phyloP scores from a whole-genome alignment of 2,888 invertebrate species.

The Thumatha senex region DNA sequence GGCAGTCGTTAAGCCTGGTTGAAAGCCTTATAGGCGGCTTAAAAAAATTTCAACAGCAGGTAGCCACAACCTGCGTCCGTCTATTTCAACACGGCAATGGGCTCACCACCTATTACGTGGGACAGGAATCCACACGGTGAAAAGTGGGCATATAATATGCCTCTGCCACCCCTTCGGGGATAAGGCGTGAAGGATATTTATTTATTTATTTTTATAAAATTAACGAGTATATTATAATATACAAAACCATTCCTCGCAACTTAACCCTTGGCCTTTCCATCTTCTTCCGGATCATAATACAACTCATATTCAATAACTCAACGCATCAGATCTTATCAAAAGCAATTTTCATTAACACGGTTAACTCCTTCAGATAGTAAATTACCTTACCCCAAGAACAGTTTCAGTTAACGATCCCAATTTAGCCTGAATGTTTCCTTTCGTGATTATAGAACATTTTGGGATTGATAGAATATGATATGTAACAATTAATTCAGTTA shows the following conservation, averaged over 20 bases:
- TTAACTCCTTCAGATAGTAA: constrained; percentile 47
- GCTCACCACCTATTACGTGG: too few species aligned
- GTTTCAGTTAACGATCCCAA: constrained; percentile 56
- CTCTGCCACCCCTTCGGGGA: too few species aligned
- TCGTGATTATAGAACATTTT: constrained; percentile 47
- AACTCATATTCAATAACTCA: constrained; percentile 44
- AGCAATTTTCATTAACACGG: constrained; percentile 54
- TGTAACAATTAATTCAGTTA: constrained; percentile 23
- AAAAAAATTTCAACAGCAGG: too few species aligned
- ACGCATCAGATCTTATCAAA: constrained; percentile 46
- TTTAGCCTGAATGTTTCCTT: constrained; percentile 56
- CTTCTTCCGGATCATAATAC: constrained; percentile 23
- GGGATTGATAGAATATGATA: constrained; percentile 45
- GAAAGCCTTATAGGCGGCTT: too few species aligned
- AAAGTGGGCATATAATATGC: too few species aligned
- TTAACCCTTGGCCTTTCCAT: constrained; percentile 28
- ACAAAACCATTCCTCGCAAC: constrained; percentile 26
- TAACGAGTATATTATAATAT: too few species aligned
- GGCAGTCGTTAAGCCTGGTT: too few species aligned
- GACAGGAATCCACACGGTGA: too few species aligned
- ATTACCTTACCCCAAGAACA: constrained; percentile 43
- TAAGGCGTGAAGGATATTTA: too few species aligned
- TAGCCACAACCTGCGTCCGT: too few species aligned
- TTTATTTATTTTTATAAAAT: too few species aligned
- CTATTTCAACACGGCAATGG: too few species aligned